Evolutionary conservation across 2,888 invertebrate genomes (phyloP), one percentile per base, ranked within the genome.

Genomic region (Rhogogaster chlorosoma): DNA sequence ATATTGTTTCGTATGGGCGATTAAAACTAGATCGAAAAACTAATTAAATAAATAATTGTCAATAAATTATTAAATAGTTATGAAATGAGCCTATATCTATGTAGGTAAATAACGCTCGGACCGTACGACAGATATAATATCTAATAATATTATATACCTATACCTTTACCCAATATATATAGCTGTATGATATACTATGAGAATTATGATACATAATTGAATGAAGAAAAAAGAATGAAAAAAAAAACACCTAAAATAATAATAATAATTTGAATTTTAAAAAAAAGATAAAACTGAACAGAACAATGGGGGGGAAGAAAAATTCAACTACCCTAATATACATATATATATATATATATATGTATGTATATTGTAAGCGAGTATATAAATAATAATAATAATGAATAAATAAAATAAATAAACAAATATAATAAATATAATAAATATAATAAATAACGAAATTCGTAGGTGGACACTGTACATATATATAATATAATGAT

Each of bases 321-420:
- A 18, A 49, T 18, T 49, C 49, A 49, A 18, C n/a, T 12, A 42
- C 49, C 22, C 10, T 26, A 32, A 12, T 29, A 12, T 67, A 26
- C 26, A 15, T 26, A 0, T 67, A 67, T 9, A 70, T 70, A 29
- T 70, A 32, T 26, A 67, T 67, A 29, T 36, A 18, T 70, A 29
- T 9, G 18, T 49, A 49, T 49, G 9, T 57, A 57, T 57, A 57
- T 57, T n/a, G 7, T 22, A 57, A 88, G 45, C 87, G 87, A 90
- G 88, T 86, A 87, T 92, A 91, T 92, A 91, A 89, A 91, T 90
- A 89, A 87, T 84, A 87, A 87, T 86, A 87, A 87, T 87, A 85
- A 36, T 70, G 18, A 36, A 26, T 22, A 18, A 38, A 90, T 87
- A 89, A 88, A 85, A 22, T 7, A 22, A 57, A 22, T 57, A 2